These are phyloP conservation scores for Champsocephalus esox DNA, from an alignment of 2,797 vertebrate genomes.

Conservation along the genomic window DNA sequence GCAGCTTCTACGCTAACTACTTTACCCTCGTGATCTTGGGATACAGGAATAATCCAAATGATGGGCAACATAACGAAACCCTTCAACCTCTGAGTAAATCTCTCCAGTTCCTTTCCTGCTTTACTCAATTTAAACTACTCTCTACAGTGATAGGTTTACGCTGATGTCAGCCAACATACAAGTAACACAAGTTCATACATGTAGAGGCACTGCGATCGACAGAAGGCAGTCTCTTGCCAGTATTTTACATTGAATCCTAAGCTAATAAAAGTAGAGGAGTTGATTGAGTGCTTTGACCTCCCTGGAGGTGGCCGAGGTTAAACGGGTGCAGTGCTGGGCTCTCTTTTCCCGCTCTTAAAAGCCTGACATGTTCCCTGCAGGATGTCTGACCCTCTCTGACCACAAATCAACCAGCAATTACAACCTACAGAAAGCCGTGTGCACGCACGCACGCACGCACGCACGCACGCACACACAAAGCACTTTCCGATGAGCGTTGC, in stretches of 20 bases:
- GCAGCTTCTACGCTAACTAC: no score
- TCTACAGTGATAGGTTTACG: constrained; percentile 11
- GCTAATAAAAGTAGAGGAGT: constrained; percentile 62
- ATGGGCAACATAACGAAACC: no score
- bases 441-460: constrained; percentile 28
- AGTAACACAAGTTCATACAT: constrained; percentile 1
- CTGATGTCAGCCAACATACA: constrained; percentile 19
- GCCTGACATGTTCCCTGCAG: constrained; percentile 68
- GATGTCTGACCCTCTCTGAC: constrained; percentile 67
- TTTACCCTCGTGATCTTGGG: no score
- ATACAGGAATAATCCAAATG: no score
- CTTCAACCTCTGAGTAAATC: background rate
- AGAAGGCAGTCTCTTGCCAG: constrained; percentile 3
- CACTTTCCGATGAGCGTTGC: background rate
- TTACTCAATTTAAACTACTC: background rate
- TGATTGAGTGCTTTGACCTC: constrained; percentile 73
- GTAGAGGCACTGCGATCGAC: background rate
- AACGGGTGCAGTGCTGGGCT: constrained; percentile 56
- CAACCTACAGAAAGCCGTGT: constrained; percentile 44
- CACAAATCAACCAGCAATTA: constrained; percentile 78
- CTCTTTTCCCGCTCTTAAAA: constrained; percentile 69
- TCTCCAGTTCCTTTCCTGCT: background rate
- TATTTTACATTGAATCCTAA: constrained; percentile 52
- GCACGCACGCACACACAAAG: constrained; percentile 28
- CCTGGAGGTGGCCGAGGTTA: constrained; percentile 65